Base-by-base conservation (phyloP, 2,797 vertebrate species). In the Arrhamphus sclerolepis region DNA sequence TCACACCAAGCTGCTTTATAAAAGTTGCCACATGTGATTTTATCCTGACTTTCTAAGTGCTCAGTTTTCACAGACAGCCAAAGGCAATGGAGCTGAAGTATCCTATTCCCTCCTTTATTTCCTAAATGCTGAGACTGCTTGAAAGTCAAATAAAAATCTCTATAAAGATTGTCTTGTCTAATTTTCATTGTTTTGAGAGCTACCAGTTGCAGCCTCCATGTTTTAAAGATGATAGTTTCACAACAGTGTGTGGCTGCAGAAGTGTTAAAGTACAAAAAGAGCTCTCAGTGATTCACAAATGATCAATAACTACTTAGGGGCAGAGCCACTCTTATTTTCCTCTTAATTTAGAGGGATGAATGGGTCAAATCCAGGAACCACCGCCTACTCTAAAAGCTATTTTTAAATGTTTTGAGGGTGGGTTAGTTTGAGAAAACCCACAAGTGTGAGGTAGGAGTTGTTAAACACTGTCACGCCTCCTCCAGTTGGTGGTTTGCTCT, bases 251-350 rank as follows among this genome's bases (percentile, higher is more conserved):
- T 7, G 18, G 40, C 39, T 24, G 13, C 22, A 55, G 31, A 54
- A 49, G 31, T 34, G 51, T 34, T 41, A 47, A 31, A 74, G 70
- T 77, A 66, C 74, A 77, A 82, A 80, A 68, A 21, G 20, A 50
- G 14, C n/a, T 73, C 21, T 41, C 47, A 22, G 17, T 18, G 24
- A 64, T 19, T 24, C 51, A 68, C 42, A 47, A 34, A 10, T 34
- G 24, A 26, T 26, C 24, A 26, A 26, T 26, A 60, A 9, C 26
- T 14, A 20, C 9, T 22, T 43, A 59, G 21, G 50, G 59, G 17
- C 73, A 68, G 74, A 50, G 58, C 39, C 50, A 57, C 16, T 46
- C 7, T 62, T 78, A 78, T 70, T 66, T 78, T 49, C 58, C 17
- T 54, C 24, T 53, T 47, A 38, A 26, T 58, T 46, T 41, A 17